phyloP scores from a whole-genome alignment of 2,797 vertebrate species.

The Enteromius thamalakanensis region DNA sequence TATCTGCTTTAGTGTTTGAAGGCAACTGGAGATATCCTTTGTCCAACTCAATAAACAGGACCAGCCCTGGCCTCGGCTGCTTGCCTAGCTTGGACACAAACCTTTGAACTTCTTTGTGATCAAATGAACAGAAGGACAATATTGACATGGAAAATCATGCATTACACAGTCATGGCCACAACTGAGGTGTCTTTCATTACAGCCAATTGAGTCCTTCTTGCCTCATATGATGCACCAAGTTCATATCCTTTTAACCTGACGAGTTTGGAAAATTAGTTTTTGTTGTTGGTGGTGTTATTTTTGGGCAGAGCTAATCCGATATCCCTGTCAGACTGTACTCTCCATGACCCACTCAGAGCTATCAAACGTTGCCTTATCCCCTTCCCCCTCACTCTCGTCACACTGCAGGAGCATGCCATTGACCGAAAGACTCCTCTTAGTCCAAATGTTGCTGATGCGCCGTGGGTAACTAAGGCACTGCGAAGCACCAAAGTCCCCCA shows the following conservation, averaged over 20 bases:
- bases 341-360: slow-evolving; percentile 96
- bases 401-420: slow-evolving; percentile 93
- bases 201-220: slow-evolving; percentile 59
- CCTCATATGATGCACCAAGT: slow-evolving; percentile 50
- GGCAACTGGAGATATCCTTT: slow-evolving; percentile 54
- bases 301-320: slow-evolving; percentile 20
- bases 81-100: slow-evolving; percentile 24
- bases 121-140: slow-evolving; percentile 68
- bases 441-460: slow-evolving; percentile 91
- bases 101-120: slow-evolving; percentile 61
- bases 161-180: slow-evolving; percentile 65
- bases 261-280: slow-evolving; percentile 6
- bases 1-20: slow-evolving; percentile 61
- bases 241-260: slow-evolving; percentile 54
- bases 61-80: slow-evolving; percentile 48
- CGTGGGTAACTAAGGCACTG: slow-evolving; percentile 82
- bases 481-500: slow-evolving; percentile 81
- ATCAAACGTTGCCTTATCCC: slow-evolving; percentile 82
- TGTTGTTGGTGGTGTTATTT: slow-evolving; percentile 19
- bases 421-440: slow-evolving; percentile 92
- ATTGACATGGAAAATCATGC: slow-evolving; percentile 77
- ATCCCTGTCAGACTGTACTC: slow-evolving; percentile 76
- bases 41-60: slow-evolving; percentile 64
- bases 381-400: slow-evolving; percentile 84
- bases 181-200: slow-evolving; percentile 44